phyloP scores from a whole-genome alignment of 1,140 invertebrate species.

The Drosophila albomicans region DNA sequence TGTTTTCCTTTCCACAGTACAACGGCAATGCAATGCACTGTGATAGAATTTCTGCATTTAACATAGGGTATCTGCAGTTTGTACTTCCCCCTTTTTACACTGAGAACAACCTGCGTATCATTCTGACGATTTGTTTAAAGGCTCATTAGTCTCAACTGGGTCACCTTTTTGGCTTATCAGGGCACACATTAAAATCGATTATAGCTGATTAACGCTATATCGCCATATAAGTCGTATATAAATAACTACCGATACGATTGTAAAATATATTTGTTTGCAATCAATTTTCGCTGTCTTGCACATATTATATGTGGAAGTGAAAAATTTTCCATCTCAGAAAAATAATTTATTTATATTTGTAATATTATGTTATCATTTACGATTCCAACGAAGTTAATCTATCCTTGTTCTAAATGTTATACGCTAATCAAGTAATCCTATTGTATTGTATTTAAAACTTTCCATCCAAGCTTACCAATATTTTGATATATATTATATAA shows the following conservation, averaged over 20 bases:
- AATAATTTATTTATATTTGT: constrained; percentile 1
- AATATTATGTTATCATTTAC: constrained; percentile 2
- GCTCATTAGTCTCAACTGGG: constrained; percentile 59
- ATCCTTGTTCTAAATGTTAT: constrained; percentile 7
- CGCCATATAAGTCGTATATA: constrained; percentile 32
- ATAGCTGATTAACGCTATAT: constrained; percentile 46
- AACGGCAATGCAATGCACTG: not conserved
- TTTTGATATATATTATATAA: not conserved
- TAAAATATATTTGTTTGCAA: constrained; percentile 25
- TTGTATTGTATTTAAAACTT: not conserved
- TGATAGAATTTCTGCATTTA: not conserved
- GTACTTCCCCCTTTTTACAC: not conserved
- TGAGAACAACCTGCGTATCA: not conserved
- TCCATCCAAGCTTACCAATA: not conserved
- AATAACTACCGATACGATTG: constrained; percentile 48
- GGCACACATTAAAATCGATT: constrained; percentile 35
- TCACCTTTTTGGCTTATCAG: constrained; percentile 80
- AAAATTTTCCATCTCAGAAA: constrained; percentile 32
- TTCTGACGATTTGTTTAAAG: constrained; percentile 29
- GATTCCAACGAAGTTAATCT: not conserved
- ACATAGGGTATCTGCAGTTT: constrained; percentile 4
- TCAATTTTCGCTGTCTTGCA: constrained; percentile 16
- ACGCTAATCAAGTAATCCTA: not conserved
- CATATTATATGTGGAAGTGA: constrained; percentile 1
- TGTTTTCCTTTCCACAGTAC: constrained; percentile 27